phyloP scores from a whole-genome alignment of 2,113 vertebrate genomes.

The Columba livia region DNA sequence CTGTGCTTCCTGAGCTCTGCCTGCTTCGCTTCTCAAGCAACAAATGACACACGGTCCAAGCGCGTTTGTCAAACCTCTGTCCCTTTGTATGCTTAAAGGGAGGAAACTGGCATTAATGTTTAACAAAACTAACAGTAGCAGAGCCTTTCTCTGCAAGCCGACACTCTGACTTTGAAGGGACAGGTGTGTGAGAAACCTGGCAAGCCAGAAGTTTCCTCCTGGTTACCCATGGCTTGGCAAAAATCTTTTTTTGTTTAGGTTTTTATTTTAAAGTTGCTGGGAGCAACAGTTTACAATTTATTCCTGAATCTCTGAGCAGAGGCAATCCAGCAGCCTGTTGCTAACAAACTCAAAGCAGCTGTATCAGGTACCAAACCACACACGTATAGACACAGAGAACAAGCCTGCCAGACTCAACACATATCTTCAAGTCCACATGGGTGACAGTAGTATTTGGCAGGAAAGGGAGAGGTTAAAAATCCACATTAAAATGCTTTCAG shows the following conservation, averaged over 20 bases:
- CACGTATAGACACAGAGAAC: not conserved
- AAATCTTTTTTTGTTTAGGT: not conserved
- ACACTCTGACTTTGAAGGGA: not conserved
- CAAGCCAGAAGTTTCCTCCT: not conserved
- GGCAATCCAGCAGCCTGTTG: not conserved
- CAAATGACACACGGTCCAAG: not conserved
- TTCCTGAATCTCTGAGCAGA: not conserved
- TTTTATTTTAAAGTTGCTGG: not conserved
- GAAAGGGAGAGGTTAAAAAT: constrained; percentile 39
- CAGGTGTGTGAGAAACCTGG: not conserved
- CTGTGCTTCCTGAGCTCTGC: not conserved
- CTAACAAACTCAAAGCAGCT: not conserved
- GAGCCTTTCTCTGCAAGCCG: not conserved
- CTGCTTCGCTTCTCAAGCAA: not conserved
- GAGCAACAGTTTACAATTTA: not conserved
- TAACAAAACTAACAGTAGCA: constrained; percentile 30
- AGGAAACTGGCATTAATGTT: constrained; percentile 57
- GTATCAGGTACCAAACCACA: not conserved
- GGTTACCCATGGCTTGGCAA: not conserved
- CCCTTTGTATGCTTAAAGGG: constrained; percentile 51
- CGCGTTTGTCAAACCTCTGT: constrained; percentile 21
- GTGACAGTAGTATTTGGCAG: not conserved
- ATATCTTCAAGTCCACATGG: not conserved
- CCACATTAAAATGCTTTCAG: not conserved
- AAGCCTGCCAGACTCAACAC: not conserved